Evolutionary conservation across 2,888 invertebrate genomes (phyloP).

Genomic region (Sturmia bella): DNA sequence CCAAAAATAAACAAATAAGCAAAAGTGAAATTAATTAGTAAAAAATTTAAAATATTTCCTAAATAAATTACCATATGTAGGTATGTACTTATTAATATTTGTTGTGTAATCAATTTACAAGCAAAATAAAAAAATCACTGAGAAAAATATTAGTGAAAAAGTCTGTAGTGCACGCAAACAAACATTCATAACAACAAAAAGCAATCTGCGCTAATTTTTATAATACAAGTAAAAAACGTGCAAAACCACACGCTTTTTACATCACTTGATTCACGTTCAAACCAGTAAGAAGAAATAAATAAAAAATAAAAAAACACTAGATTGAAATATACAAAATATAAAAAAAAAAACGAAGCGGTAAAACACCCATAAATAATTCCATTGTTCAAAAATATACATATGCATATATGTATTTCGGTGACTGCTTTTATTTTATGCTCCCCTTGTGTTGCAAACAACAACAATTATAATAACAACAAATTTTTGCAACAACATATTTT

Average conservation of each 20-base stretch:
- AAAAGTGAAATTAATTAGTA: constrained; percentile 13
- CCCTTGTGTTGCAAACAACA: constrained; percentile 49
- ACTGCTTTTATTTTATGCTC: constrained; percentile 55
- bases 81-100: constrained; percentile 31
- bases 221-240: constrained; percentile 57
- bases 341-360: not conserved
- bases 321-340: not conserved
- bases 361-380: constrained; percentile 38
- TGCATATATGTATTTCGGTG: not conserved
- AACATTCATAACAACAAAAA: not conserved
- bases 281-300: not conserved
- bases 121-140: constrained; percentile 65
- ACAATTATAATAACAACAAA: constrained; percentile 56
- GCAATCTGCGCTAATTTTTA: not conserved
- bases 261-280: constrained; percentile 7
- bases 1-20: constrained; percentile 10
- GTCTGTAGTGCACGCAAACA: not conserved
- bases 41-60: not conserved
- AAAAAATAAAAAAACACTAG: constrained; percentile 31
- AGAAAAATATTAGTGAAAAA: constrained; percentile 17
- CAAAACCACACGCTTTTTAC: constrained; percentile 52
- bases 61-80: no score
- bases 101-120: constrained; percentile 78
- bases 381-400: constrained; percentile 27
- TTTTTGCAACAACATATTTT: constrained; percentile 3